phyloP scores from a whole-genome alignment of 2,797 vertebrate genomes.

The Eremophila alpestris region DNA sequence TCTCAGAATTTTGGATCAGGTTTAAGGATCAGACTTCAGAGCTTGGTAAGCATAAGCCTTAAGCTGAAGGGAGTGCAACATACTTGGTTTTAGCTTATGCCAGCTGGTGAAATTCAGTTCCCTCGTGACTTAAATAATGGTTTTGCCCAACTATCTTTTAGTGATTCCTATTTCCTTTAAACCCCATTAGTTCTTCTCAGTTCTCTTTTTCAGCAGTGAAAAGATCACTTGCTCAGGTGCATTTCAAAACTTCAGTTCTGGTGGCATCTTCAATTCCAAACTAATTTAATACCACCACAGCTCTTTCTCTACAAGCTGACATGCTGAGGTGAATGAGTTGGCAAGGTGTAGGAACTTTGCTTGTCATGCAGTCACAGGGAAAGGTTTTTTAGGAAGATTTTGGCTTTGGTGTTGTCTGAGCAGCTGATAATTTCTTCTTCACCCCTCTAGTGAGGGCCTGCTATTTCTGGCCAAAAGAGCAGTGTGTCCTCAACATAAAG shows the following conservation, averaged over 20 bases:
- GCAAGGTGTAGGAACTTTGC: neutral
- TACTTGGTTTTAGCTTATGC: neutral
- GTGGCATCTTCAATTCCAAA: neutral
- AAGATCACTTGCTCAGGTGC: neutral
- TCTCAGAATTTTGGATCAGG: slow-evolving; percentile 1
- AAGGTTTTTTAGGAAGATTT: neutral
- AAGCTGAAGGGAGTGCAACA: neutral
- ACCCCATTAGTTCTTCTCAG: neutral
- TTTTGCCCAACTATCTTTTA: neutral
- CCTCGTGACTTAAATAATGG: neutral
- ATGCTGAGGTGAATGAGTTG: neutral
- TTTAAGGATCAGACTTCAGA: neutral
- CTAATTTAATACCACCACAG: neutral
- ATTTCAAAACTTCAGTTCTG: neutral
- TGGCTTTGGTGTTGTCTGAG: neutral
- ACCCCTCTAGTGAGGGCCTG: neutral
- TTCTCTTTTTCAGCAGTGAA: neutral
- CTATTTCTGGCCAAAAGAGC: neutral
- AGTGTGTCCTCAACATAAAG: neutral
- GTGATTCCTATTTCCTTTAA: neutral
- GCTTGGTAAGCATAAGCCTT: neutral
- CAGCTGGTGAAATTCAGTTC: neutral
- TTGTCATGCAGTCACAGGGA: neutral
- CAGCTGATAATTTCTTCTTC: neutral
- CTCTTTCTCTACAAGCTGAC: neutral